Percentiles rank a stretch among this genome's conserved stretches.
Evolutionary conservation across 2,113 vertebrate genomes (phyloP).

Genomic region (Eolophus roseicapilla): DNA sequence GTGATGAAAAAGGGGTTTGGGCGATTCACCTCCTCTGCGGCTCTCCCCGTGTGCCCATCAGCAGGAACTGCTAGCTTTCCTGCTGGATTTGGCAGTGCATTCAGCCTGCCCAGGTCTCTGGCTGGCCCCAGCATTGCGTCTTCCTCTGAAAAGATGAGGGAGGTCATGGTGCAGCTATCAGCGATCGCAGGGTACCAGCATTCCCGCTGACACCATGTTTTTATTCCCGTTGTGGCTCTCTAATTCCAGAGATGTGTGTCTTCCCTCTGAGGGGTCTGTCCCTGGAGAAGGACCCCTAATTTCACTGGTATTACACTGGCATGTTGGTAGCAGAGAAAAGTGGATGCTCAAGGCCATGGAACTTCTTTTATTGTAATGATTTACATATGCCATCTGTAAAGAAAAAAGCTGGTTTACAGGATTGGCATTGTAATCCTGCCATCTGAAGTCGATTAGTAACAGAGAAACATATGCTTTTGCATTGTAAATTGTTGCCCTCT

Average conservation of each 20-base stretch:
- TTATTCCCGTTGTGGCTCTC: neutral
- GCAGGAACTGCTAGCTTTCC: neutral
- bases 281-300: neutral
- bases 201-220: neutral
- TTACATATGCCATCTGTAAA: neutral
- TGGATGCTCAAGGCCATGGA: neutral
- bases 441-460: neutral
- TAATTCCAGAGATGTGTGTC: neutral
- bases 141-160: neutral
- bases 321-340: neutral
- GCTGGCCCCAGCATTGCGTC: accelerated
- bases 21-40: neutral
- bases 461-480: neutral
- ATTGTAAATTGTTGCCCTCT: neutral
- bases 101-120: neutral
- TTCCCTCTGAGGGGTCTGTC: neutral
- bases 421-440: neutral
- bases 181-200: neutral
- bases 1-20: accelerated
- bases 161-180: neutral
- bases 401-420: neutral
- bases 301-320: accelerated
- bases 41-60: accelerated
- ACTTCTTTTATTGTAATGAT: neutral
- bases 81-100: neutral